These are phyloP conservation scores for Steinernema feltiae DNA, from an alignment of 1,140 invertebrate species.

Conservation along the genomic window DNA sequence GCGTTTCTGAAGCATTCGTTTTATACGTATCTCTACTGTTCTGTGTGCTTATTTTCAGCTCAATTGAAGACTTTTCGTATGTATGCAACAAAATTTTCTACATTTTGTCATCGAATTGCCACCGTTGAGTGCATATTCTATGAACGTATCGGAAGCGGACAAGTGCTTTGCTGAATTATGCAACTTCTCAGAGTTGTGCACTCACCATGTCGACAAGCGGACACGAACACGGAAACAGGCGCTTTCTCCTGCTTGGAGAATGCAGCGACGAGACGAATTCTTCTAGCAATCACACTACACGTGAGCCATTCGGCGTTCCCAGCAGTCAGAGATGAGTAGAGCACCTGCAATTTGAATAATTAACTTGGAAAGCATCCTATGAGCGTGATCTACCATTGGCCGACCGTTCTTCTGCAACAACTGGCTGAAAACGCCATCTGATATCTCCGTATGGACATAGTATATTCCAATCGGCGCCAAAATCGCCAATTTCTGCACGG, in stretches of 20 bases:
- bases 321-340: constrained; percentile 46
- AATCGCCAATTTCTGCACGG: constrained; percentile 8
- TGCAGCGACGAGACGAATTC: constrained; percentile 35
- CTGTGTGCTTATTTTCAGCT: no score
- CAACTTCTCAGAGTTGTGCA: neutral
- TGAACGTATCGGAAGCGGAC: no score
- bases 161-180: no score
- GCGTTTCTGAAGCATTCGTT: constrained; percentile 32
- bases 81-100: no score
- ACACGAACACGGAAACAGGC: constrained; percentile 33
- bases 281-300: constrained; percentile 34
- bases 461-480: neutral
- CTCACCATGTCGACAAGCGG: constrained; percentile 42
- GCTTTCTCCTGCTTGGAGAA: constrained; percentile 24
- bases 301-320: constrained; percentile 40
- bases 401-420: constrained; percentile 8
- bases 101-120: no score
- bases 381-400: neutral
- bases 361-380: neutral
- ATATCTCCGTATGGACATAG: neutral
- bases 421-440: constrained; percentile 16
- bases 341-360: constrained; percentile 19
- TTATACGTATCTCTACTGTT: neutral
- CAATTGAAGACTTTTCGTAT: no score
- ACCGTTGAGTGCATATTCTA: no score